Evolutionary conservation across 2,888 invertebrate genomes (phyloP).

Genomic region (Ariolimax columbianus): DNA sequence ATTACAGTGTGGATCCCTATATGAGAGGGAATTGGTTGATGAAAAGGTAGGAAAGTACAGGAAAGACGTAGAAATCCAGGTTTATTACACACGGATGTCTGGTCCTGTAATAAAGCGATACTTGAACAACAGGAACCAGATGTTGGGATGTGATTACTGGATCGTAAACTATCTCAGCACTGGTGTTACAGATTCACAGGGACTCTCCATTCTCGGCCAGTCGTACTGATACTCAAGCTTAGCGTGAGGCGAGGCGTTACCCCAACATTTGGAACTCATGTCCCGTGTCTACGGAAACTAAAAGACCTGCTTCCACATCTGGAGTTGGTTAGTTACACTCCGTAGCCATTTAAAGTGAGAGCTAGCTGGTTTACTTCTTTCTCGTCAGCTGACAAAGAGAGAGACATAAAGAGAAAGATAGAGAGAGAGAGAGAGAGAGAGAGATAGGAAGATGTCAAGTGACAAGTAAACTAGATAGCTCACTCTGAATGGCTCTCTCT

Average conservation of each 20-base stretch:
- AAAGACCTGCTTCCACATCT: not conserved
- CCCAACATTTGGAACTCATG: not conserved
- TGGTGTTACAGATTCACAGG: not conserved
- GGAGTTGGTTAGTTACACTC: not conserved
- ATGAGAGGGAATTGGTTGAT: not conserved
- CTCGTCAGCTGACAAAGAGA: no score
- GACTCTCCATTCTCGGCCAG: not conserved
- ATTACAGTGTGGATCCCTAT: no score
- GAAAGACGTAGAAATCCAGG: not conserved
- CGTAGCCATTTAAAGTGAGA: not conserved
- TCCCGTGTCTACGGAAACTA: not conserved
- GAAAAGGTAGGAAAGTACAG: not conserved
- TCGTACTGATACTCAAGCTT: not conserved
- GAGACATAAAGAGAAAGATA: no score
- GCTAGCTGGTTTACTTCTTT: no score
- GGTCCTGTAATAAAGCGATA: not conserved
- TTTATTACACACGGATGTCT: slow-evolving; percentile 5
- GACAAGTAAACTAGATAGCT: no score
- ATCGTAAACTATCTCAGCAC: not conserved
- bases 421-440: no score
- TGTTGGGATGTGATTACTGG: not conserved
- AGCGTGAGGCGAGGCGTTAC: not conserved
- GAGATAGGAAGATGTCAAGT: no score
- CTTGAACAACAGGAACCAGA: slow-evolving; percentile 4
- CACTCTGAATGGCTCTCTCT: no score